Evolutionary conservation across 2,888 invertebrate species (phyloP).

Genomic region (Tridacna gigas): DNA sequence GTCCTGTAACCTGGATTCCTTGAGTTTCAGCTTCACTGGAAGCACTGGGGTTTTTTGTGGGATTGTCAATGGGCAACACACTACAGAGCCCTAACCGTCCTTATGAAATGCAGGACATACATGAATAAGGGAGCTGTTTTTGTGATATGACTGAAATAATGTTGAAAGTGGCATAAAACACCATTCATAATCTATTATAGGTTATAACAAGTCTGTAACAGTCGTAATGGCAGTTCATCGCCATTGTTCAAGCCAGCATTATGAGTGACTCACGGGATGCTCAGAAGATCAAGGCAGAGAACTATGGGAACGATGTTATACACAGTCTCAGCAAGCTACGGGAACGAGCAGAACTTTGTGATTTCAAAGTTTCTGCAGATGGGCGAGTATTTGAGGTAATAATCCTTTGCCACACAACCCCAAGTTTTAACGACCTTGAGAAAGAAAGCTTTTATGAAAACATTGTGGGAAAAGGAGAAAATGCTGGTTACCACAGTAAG

Average conservation of each 20-base stretch:
- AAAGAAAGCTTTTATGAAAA: not conserved
- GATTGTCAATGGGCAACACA: not conserved
- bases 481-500: not conserved
- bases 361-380: conserved; percentile 83
- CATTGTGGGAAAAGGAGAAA: not conserved
- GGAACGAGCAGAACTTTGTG: conserved; percentile 81
- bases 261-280: conserved; percentile 70
- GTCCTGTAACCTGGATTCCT: not conserved
- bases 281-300: conserved; percentile 74
- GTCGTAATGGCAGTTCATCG: conserved; percentile 1
- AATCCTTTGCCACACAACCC: not conserved
- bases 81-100: not conserved
- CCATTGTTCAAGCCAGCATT: not conserved
- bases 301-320: conserved; percentile 81
- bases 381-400: conserved; percentile 82
- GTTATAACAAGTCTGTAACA: not conserved
- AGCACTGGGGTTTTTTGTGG: not conserved
- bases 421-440: not conserved
- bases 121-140: not conserved
- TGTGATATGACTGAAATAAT: not conserved
- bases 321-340: conserved; percentile 77
- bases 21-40: not conserved
- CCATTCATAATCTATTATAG: not conserved
- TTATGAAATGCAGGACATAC: not conserved
- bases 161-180: not conserved